A percentile compares a stretch with the other conserved stretches of the same genome.
phyloP scores from a whole-genome alignment of 2,113 vertebrate genomes.

The Prochilodus magdalenae region DNA sequence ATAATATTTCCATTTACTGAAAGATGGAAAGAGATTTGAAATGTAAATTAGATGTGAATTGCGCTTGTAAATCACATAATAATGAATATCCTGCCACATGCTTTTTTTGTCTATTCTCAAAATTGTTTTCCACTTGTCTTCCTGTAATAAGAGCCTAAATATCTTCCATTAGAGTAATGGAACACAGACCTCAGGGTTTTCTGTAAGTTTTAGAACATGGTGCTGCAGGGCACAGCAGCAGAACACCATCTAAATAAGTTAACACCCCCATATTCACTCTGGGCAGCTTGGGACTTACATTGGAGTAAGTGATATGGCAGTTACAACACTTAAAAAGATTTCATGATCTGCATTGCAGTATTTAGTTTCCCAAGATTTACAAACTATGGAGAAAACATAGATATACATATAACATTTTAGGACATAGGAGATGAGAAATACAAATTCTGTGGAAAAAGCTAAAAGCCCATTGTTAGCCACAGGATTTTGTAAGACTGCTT shows the following conservation, averaged over 20 bases:
- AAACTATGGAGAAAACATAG: no score
- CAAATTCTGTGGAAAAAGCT: no score
- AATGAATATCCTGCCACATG: background rate
- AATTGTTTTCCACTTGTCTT: background rate
- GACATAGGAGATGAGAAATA: no score
- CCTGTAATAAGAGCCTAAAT: conserved; percentile 8
- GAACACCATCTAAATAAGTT: background rate
- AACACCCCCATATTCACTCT: background rate
- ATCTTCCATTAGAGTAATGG: conserved; percentile 11
- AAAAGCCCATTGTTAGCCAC: no score
- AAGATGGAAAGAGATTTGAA: background rate
- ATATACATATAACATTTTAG: no score
- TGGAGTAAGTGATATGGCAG: background rate
- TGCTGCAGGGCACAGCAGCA: background rate
- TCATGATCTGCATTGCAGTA: no score
- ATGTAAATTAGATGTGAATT: conserved; percentile 14
- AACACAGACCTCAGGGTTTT: background rate
- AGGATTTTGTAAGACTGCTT: no score
- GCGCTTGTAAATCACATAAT: conserved; percentile 4
- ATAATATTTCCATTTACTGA: conserved; percentile 1
- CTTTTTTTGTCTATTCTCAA: background rate
- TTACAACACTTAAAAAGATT: no score
- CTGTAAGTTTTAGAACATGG: background rate
- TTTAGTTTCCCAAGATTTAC: no score
- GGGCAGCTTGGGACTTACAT: no score